Conservation (phyloP, 2,888 invertebrate genomes). For the Celastrina argiolus region DNA sequence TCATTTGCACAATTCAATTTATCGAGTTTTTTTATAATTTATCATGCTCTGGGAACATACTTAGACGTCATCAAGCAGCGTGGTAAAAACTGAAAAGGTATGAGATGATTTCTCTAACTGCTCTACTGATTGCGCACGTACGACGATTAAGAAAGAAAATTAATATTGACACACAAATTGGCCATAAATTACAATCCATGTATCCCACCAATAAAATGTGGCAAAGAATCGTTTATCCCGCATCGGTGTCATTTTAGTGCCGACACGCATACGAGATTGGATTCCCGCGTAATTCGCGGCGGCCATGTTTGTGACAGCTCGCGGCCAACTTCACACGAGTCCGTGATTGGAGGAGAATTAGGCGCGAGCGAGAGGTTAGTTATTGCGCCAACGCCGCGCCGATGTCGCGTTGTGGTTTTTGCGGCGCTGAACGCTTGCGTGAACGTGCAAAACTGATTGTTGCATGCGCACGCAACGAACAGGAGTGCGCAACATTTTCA, state of each 20-base stretch:
- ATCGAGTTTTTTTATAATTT: neutral
- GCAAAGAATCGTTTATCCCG: conserved; percentile 7
- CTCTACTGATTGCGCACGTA: neutral
- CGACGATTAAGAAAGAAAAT: neutral
- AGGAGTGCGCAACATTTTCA: neutral
- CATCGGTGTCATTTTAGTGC: conserved; percentile 16
- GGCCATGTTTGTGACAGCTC: conserved; percentile 49
- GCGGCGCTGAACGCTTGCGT: conserved; percentile 43
- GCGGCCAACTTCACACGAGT: conserved; percentile 59
- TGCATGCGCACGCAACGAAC: conserved; percentile 39
- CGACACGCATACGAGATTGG: conserved; percentile 23
- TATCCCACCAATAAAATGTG: neutral
- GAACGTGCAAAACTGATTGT: conserved; percentile 42
- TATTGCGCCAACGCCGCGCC: conserved; percentile 46
- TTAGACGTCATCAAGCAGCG: neutral
- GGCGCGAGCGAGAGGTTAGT: conserved; percentile 33
- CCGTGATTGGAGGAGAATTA: conserved; percentile 54
- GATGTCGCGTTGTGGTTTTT: conserved; percentile 43
- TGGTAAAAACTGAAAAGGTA: neutral
- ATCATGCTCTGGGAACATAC: neutral
- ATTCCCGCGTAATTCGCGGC: conserved; percentile 37
- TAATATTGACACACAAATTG: conserved; percentile 16
- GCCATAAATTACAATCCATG: conserved; percentile 5
- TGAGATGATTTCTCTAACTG: neutral
- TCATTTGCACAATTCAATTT: neutral